These are phyloP conservation scores for Amia ocellicauda DNA, from an alignment of 2,113 vertebrate species.

Conservation along the genomic window DNA sequence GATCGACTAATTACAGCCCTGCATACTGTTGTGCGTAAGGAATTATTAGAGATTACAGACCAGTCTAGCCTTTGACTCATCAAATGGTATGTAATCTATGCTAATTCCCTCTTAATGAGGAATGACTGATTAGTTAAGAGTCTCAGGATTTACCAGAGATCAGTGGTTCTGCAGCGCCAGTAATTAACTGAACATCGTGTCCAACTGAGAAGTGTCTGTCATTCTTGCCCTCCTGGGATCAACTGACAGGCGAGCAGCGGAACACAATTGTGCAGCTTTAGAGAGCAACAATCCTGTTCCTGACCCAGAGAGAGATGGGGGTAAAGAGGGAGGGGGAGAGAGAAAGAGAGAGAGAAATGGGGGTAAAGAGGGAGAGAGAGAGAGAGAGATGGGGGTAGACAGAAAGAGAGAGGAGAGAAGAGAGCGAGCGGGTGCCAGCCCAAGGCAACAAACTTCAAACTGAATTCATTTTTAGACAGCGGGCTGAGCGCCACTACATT, in stretches of 20 bases:
- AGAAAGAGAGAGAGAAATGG: neutral
- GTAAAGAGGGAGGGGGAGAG: neutral
- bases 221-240: too few relatives aligned
- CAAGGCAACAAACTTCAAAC: neutral
- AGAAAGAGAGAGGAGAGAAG: constrained; percentile 22
- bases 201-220: too few relatives aligned
- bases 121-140: neutral
- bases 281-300: too few relatives aligned
- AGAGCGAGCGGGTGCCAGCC: constrained; percentile 31
- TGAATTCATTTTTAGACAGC: neutral
- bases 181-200: too few relatives aligned
- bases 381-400: neutral
- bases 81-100: constrained; percentile 58
- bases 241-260: too few relatives aligned
- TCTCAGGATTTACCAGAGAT: too few relatives aligned
- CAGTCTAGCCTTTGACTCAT: constrained; percentile 29
- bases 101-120: constrained; percentile 58
- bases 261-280: too few relatives aligned
- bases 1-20: constrained; percentile 51
- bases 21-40: neutral
- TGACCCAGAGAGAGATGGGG: neutral
- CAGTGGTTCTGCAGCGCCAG: too few relatives aligned
- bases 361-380: neutral
- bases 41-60: constrained; percentile 59
- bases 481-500: too few relatives aligned